These are phyloP conservation scores for Sitodiplosis mosellana DNA, from an alignment of 1,140 invertebrate species.

Conservation along the genomic window DNA sequence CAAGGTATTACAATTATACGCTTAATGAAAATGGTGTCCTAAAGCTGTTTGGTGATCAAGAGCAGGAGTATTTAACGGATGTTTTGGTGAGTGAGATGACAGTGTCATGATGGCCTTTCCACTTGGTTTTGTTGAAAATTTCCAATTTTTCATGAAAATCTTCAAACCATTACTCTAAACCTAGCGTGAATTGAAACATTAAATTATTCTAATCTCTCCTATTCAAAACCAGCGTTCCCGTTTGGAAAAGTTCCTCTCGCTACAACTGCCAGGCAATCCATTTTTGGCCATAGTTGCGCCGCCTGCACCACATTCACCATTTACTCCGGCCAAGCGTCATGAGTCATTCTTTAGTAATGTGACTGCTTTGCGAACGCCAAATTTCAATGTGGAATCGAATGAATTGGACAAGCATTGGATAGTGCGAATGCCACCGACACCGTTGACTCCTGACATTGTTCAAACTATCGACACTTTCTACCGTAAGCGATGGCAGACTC, in stretches of 20 bases:
- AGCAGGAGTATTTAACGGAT: constrained; percentile 62
- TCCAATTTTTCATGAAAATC: not conserved
- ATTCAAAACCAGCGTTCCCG: not conserved
- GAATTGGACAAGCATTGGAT: constrained; percentile 56
- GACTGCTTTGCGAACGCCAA: constrained; percentile 43
- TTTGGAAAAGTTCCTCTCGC: constrained; percentile 2
- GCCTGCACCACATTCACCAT: constrained; percentile 69
- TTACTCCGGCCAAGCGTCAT: constrained; percentile 58
- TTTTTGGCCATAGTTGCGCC: constrained; percentile 74
- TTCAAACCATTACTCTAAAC: not conserved
- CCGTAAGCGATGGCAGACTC: constrained; percentile 49
- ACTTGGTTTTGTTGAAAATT: not conserved
- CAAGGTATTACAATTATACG: constrained; percentile 72
- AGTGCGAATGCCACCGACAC: constrained; percentile 39
- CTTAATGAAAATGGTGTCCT: constrained; percentile 62
- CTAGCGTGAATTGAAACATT: no score
- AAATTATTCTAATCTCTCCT: no score
- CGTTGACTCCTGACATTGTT: constrained; percentile 35
- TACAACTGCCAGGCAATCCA: constrained; percentile 17
- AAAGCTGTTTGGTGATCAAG: constrained; percentile 26
- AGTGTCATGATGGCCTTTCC: no score
- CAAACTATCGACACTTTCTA: constrained; percentile 45
- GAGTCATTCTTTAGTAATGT: constrained; percentile 34
- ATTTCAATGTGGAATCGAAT: constrained; percentile 43
- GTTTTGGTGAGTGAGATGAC: constrained; percentile 58